phyloP scores from a whole-genome alignment of 23 tunicate species.

The Botrylloides violaceus region DNA sequence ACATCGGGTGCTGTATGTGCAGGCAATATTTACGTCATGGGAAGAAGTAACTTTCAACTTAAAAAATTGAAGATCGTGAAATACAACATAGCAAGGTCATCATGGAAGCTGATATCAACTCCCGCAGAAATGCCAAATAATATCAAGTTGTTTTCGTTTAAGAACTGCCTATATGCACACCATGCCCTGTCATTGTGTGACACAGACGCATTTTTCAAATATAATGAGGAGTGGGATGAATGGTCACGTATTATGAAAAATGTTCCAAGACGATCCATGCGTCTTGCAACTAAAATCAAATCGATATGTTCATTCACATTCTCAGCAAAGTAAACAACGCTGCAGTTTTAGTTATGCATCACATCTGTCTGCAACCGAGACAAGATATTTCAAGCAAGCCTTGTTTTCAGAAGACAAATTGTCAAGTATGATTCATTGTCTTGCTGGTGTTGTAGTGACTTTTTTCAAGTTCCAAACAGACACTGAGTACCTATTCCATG shows the following conservation, averaged over 20 bases:
- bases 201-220: background rate
- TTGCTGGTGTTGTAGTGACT: no score
- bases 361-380: no score
- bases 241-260: background rate
- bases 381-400: no score
- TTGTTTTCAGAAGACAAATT: no score
- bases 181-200: background rate
- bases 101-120: background rate
- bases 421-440: no score
- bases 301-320: background rate
- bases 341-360: no score
- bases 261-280: background rate
- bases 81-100: background rate
- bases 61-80: background rate
- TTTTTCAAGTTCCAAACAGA: no score
- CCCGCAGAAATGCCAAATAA: background rate
- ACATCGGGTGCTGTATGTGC: background rate
- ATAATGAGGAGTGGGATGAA: background rate
- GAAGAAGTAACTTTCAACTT: background rate
- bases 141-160: background rate
- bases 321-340: no score
- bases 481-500: no score
- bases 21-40: background rate
- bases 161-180: background rate
- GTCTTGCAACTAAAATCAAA: background rate